phyloP scores from a whole-genome alignment of 2,113 vertebrate species.

The Odocoileus virginianus region DNA sequence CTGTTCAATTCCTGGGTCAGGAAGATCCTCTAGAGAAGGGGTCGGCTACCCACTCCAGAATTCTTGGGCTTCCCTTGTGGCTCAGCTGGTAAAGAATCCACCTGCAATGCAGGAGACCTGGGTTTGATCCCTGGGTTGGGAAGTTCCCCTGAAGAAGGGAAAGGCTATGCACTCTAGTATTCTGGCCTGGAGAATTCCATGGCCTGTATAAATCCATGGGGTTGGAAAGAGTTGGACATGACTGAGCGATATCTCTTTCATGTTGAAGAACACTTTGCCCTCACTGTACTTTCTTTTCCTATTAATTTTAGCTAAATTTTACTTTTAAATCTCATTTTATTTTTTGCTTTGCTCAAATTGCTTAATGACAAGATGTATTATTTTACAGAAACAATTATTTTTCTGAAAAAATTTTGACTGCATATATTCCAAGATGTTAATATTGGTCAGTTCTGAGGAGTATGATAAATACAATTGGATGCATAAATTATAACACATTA shows the following conservation, averaged over 20 bases:
- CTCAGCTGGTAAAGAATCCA: not conserved
- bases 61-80: not conserved
- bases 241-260: not conserved
- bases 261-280: not conserved
- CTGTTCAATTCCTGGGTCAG: not conserved
- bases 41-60: not conserved
- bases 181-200: not conserved
- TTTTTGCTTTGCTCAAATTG: not conserved
- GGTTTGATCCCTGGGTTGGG: not conserved
- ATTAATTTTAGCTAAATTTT: not conserved
- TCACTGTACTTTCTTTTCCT: not conserved
- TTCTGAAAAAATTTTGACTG: not conserved
- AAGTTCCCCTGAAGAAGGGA: not conserved
- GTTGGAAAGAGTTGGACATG: rapidly evolving
- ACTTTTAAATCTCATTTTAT: not conserved
- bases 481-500: not conserved
- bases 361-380: not conserved
- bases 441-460: not conserved
- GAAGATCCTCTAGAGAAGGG: not conserved
- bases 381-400: not conserved
- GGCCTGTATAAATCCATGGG: not conserved
- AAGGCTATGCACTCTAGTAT: not conserved
- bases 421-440: not conserved
- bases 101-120: rapidly evolving
- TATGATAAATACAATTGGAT: not conserved